These are phyloP conservation scores for Schizaphis graminum DNA, from an alignment of 2,888 invertebrate genomes.

Conservation along the genomic window DNA sequence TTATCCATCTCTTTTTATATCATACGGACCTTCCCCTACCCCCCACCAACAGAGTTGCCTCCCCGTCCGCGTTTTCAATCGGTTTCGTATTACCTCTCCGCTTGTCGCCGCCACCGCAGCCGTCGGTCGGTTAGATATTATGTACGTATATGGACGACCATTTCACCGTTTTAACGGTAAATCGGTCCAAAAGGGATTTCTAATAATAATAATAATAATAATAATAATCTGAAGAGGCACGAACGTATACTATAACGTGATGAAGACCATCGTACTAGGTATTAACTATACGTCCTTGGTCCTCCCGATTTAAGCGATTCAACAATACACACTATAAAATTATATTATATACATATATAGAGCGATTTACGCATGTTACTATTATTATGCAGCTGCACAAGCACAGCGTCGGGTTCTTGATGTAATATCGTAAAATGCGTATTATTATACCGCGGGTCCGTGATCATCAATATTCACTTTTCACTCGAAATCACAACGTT, in stretches of 20 bases:
- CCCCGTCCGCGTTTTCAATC: conserved; percentile 14
- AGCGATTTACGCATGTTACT: neutral
- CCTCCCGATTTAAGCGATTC: neutral
- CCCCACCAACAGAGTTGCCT: neutral
- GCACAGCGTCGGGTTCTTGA: neutral
- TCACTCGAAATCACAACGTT: neutral
- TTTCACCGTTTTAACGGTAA: conserved; percentile 54
- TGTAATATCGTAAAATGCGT: neutral
- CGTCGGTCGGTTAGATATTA: neutral
- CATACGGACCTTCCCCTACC: neutral
- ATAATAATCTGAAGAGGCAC: neutral
- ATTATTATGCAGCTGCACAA: neutral
- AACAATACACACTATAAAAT: neutral
- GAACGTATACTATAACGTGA: neutral
- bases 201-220: neutral
- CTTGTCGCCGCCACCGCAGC: neutral
- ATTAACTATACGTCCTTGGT: neutral
- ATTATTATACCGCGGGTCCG: neutral
- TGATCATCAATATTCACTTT: neutral
- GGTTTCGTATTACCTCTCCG: conserved; percentile 40
- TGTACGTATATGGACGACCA: neutral
- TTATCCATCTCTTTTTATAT: neutral
- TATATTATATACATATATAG: neutral
- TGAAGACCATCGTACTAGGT: neutral
- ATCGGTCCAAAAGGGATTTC: conserved; percentile 29